Evolutionary conservation across 37 sponge, comb jelly and placozoan species (phyloP).

Genomic region (Beroe ovata): DNA sequence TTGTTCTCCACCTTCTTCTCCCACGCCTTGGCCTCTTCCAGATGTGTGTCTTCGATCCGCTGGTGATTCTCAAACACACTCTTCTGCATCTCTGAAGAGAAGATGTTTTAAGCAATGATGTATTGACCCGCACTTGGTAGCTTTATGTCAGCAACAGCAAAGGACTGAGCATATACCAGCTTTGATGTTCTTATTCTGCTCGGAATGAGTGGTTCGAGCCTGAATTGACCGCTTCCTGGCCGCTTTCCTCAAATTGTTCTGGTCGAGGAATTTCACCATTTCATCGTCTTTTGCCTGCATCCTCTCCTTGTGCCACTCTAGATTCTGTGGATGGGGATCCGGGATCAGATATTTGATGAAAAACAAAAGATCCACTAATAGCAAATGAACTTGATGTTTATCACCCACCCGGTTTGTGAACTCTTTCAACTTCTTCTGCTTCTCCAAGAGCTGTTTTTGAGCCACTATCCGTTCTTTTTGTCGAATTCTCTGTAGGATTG

Average conservation of each 20-base stretch:
- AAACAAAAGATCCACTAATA: neutral
- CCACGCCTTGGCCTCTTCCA: slow-evolving; percentile 40
- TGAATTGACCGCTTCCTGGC: slow-evolving; percentile 15
- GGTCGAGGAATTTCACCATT: slow-evolving; percentile 29
- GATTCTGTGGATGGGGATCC: too few species aligned
- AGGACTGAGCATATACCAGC: neutral
- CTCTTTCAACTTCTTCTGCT: neutral
- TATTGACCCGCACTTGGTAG: too few species aligned
- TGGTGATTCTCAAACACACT: slow-evolving; percentile 38
- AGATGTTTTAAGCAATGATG: neutral
- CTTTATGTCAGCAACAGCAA: neutral
- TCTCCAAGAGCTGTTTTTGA: slow-evolving; percentile 32
- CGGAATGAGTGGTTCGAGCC: slow-evolving; percentile 3
- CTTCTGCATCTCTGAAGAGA: slow-evolving; percentile 33
- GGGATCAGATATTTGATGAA: too few species aligned
- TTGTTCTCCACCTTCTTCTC: slow-evolving; percentile 25
- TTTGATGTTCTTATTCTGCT: slow-evolving; percentile 2
- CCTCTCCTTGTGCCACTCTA: slow-evolving; percentile 35
- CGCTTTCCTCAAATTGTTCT: neutral
- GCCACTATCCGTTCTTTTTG: slow-evolving; percentile 51
- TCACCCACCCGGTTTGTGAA: neutral
- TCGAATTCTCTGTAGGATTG: slow-evolving; percentile 15
- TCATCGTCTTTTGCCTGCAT: slow-evolving; percentile 49
- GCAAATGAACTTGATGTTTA: too few species aligned
- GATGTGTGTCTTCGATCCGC: slow-evolving; percentile 50